phyloP scores from a whole-genome alignment of 2,888 invertebrate species.

The Drosophila ustulata region DNA sequence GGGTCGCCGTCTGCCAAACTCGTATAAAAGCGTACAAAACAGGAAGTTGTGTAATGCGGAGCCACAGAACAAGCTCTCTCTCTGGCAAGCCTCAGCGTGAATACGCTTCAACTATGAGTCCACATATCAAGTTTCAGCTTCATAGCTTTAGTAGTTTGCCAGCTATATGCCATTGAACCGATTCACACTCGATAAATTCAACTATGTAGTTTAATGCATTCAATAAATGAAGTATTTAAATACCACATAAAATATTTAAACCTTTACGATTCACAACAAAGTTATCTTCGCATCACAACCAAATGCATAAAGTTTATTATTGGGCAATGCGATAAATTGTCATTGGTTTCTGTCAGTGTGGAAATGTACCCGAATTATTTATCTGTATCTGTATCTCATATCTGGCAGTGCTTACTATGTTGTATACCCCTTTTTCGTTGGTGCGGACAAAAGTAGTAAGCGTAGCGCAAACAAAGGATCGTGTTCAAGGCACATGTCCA shows the following conservation, averaged over 20 bases:
- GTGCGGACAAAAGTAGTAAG: constrained; percentile 5
- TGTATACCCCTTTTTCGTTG: constrained; percentile 7
- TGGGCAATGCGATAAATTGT: background rate
- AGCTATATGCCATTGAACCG: background rate
- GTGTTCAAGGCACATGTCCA: constrained; percentile 59
- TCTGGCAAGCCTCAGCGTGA: background rate
- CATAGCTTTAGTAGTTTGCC: background rate
- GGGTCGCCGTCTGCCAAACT: constrained; percentile 8
- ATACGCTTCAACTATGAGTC: background rate
- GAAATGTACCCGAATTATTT: background rate
- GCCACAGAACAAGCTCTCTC: background rate
- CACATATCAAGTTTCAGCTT: constrained; percentile 2
- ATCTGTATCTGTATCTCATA: constrained; percentile 3
- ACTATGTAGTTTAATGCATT: too few species aligned
- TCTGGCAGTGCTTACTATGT: background rate
- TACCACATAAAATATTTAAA: too few species aligned
- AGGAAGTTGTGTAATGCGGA: constrained; percentile 20
- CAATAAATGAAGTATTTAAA: too few species aligned
- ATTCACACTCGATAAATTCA: background rate
- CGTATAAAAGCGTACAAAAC: constrained; percentile 35
- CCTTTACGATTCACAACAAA: background rate
- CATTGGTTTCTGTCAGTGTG: background rate
- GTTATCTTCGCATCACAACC: background rate
- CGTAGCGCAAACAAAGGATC: constrained; percentile 67
- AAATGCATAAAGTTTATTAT: background rate